A percentile compares a stretch with the other conserved stretches of the same genome.
Evolutionary conservation across 2,113 vertebrate genomes (phyloP).

Genomic region (Erpornis zantholeuca): DNA sequence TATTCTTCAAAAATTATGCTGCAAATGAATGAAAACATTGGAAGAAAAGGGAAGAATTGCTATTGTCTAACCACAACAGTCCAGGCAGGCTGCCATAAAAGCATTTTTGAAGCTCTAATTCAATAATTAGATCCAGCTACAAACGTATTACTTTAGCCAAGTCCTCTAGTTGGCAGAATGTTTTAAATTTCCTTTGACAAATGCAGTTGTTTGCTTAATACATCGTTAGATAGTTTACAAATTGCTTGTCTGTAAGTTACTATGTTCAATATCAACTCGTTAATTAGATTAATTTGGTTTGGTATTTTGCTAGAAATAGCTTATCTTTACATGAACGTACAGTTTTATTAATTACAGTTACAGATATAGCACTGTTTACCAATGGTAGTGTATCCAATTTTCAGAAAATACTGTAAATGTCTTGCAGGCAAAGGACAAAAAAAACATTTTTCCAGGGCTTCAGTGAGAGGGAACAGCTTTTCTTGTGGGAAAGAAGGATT

Average conservation of each 20-base stretch:
- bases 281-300: constrained; percentile 4
- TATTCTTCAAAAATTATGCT: not conserved
- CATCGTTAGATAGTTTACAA: not conserved
- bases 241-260: not conserved
- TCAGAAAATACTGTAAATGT: not conserved
- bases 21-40: constrained; percentile 11
- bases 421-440: not conserved
- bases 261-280: not conserved
- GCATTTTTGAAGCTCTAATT: constrained; percentile 16
- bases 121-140: constrained; percentile 42
- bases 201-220: not conserved
- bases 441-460: not conserved
- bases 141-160: constrained; percentile 20
- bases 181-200: constrained; percentile 13
- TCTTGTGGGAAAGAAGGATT: not conserved
- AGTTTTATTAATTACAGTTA: not conserved
- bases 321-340: not conserved
- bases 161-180: not conserved
- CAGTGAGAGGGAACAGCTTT: not conserved
- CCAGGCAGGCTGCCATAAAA: constrained; percentile 32
- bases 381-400: not conserved
- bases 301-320: not conserved
- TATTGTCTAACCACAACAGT: constrained; percentile 32
- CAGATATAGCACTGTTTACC: not conserved
- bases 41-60: constrained; percentile 27